Evolutionary conservation across 1,140 invertebrate genomes (phyloP), one percentile per base, ranked within the genome.

Genomic region (Trichogramma pretiosum): DNA sequence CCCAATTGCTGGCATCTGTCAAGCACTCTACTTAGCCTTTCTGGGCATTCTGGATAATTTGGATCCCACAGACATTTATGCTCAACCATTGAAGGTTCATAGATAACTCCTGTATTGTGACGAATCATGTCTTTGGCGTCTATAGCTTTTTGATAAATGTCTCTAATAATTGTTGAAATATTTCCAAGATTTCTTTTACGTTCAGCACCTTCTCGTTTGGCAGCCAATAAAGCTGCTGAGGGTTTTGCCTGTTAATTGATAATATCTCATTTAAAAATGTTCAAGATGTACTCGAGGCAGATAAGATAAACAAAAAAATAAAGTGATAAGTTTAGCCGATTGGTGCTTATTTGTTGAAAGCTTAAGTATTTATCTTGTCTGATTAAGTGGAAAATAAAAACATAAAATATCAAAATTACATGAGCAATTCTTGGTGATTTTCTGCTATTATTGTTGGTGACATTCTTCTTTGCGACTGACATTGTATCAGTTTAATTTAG

Each of bases 31-130:
- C 72, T 78, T 35, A 89, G 79, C 57, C 91, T 75, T 42, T 83
- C 78, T 1, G 90, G 89, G 56, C 79, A 79, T 66, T 96, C 91
- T 3, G 85, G 84, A 71, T 93, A 87, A 40, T 80, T 77, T 5
- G 73, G 54, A 68, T 93, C 89, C 90, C 90, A 94, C 1, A 86
- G 65, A 62, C 87, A 93, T 14, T 67, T 58, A 61, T 93, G 90
- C 41, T 87, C 76, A 1, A 73, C 60, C 87, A 93, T 91, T 2
- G 77, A 72, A 38, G 76, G 71, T 62, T 93, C 85, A 57, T 82
- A 91, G 33, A 89, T 75, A 3, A 94, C 63, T 0, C 87, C 89
- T 2, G 90, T 93, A 9, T 73, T 56, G 11, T 74, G 75, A 16
- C 73, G 74, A 11, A 74, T 58, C 56, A 74, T 67, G 0, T 60